Evolutionary conservation across 2,113 vertebrate species (phyloP).

Genomic region (Hippocampus mohnikei): DNA sequence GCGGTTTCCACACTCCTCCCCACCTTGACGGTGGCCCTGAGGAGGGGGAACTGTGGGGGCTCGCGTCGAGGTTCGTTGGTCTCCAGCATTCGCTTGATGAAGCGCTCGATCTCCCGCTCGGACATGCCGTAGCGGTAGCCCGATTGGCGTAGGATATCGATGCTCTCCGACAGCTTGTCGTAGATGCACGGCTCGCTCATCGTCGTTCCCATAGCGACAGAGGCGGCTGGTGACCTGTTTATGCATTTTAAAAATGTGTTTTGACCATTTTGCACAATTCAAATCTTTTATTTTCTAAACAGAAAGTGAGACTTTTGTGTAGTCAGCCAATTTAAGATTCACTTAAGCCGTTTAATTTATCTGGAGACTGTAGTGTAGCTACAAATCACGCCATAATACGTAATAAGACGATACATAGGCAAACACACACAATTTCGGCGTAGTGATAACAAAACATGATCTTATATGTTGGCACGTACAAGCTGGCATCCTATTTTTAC

Average conservation of each 20-base stretch:
- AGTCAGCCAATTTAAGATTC: not conserved
- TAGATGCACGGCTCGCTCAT: slow-evolving; percentile 90
- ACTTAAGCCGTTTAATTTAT: not conserved
- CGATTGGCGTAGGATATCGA: slow-evolving; percentile 89
- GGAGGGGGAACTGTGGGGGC: slow-evolving; percentile 81
- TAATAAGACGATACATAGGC: not conserved
- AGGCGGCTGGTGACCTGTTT: not conserved
- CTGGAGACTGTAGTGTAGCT: not conserved
- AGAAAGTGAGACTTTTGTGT: not conserved
- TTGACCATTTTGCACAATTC: not conserved
- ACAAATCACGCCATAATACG: not conserved
- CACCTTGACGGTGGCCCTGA: slow-evolving; percentile 82
- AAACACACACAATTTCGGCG: not conserved
- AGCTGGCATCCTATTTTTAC: not conserved
- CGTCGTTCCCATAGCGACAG: slow-evolving; percentile 80
- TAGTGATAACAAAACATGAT: no score
- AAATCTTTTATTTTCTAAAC: not conserved
- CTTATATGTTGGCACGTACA: not conserved
- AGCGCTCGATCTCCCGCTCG: slow-evolving; percentile 90
- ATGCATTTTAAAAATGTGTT: not conserved
- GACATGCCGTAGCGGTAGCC: slow-evolving; percentile 95
- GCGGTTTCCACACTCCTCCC: not conserved
- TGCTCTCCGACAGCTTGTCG: slow-evolving; percentile 91
- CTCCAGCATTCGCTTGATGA: slow-evolving; percentile 90
- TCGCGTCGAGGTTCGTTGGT: slow-evolving; percentile 87